Base-by-base conservation (phyloP, 2,888 invertebrate species). In the Amiota minor region DNA sequence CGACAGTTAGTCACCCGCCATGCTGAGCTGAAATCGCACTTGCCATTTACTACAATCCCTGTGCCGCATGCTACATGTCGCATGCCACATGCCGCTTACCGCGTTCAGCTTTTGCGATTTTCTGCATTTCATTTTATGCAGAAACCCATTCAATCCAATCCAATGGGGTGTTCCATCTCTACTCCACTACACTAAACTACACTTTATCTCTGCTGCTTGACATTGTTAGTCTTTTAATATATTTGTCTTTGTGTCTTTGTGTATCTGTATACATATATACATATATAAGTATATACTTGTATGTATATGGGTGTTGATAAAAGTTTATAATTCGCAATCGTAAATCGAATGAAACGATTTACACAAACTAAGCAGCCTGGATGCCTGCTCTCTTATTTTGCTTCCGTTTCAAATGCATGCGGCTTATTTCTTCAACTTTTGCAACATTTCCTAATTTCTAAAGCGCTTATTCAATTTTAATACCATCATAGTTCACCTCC, bases 71-170 rank as follows among this genome's bases (percentile, higher is more conserved):
- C 23, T n/a, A 10, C 23, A 35, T 35, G 35, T 35, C 35, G 35
- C 35, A 35, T 35, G 35, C 6, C 35, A 35, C 35, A 35, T 35
- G 2, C 35, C 35, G 35, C 35, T 35, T 35, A 62, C 35, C 12
- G 45, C n/a, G 23, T 62, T 62, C 12, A 35, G 14, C 45, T 64
- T 14, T 47, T 47, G 18, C 16, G n/a, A 10, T 65, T 65, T 47
- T n/a, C n/a, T 65, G n/a, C 47, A 18, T 47, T 46, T 79, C 79
- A 80, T 80, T 79, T 80, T 81, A 79, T 80, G 80, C 76, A 65
- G 47, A 16, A 47, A 4, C 49, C 16, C 16, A 49, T 16, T 46
- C 18, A 59, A 18, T 35, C 35, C 35, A 35, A 35, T 35, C 35
- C 35, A 35, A 35, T 35, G 35, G 6, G 35, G 35, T 35, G 2